Percentiles rank a stretch among this genome's conserved stretches.
Evolutionary conservation across 2,888 invertebrate genomes (phyloP).

Genomic region (Aelia acuminata): DNA sequence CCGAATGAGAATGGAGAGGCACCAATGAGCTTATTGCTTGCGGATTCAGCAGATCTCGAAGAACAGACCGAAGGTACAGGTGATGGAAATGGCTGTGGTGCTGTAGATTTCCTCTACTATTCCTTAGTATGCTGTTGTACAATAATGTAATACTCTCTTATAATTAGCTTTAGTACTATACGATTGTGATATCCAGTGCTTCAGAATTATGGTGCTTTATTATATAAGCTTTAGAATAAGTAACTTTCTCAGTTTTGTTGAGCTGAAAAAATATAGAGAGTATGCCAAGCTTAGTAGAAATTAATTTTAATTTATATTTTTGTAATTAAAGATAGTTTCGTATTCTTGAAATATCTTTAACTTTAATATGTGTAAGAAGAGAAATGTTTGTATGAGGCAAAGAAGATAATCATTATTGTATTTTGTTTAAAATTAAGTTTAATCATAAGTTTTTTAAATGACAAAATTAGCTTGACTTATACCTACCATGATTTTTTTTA

Average conservation of each 20-base stretch:
- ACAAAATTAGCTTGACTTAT: not conserved
- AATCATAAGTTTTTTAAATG: not conserved
- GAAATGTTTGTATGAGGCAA: not conserved
- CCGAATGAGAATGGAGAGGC: constrained; percentile 50
- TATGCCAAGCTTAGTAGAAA: not conserved
- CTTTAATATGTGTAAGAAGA: not conserved
- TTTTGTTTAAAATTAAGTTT: not conserved
- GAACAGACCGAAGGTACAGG: not conserved
- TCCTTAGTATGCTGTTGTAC: constrained; percentile 30
- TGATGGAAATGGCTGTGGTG: not conserved
- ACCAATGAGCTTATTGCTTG: constrained; percentile 47
- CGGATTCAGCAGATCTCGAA: not conserved
- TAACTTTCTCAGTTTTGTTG: not conserved
- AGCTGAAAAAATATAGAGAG: not conserved
- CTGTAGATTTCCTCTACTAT: constrained; percentile 23
- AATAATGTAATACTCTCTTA: not conserved
- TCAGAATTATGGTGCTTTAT: constrained; percentile 29
- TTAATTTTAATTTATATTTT: not conserved
- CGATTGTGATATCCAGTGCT: constrained; percentile 23
- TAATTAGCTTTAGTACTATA: not conserved
- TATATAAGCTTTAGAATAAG: constrained; percentile 10
- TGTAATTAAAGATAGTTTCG: not conserved
- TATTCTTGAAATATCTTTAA: not conserved
- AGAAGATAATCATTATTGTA: not conserved
- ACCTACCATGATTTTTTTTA: not conserved